phyloP scores from a whole-genome alignment of 1,140 invertebrate species.

The Pemphigus obesinymphae region DNA sequence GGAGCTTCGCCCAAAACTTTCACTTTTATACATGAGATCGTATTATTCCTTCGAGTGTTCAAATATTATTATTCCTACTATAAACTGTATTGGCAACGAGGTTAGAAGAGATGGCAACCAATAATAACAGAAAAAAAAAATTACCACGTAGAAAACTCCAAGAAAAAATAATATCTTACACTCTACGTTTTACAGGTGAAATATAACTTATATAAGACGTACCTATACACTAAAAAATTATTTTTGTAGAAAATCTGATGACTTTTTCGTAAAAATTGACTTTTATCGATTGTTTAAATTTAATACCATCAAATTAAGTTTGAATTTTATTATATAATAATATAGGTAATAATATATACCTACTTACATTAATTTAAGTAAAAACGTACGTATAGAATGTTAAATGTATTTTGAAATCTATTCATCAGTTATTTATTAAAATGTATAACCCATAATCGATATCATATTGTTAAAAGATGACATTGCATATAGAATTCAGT shows the following conservation, averaged over 20 bases:
- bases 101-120: background rate
- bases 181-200: background rate
- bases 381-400: background rate
- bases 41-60: background rate
- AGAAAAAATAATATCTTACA: background rate
- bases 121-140: background rate
- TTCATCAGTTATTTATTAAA: too few relatives aligned
- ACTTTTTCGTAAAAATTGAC: constrained; percentile 12
- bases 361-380: background rate
- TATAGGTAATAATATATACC: background rate
- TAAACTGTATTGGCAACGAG: background rate
- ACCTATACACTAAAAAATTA: background rate
- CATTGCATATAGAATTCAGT: background rate
- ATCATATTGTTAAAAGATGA: background rate
- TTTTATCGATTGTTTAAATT: background rate
- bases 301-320: background rate
- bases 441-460: too few relatives aligned
- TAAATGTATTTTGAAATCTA: background rate
- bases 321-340: background rate
- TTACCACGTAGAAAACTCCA: background rate
- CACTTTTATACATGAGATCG: background rate
- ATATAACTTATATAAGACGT: background rate
- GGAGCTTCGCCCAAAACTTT: background rate
- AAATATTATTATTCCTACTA: background rate
- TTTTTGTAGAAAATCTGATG: background rate